A percentile compares a stretch with the other conserved stretches of the same genome.
These are phyloP conservation scores for Canis aureus DNA, from an alignment of 2,113 vertebrate genomes.

Conservation along the genomic window DNA sequence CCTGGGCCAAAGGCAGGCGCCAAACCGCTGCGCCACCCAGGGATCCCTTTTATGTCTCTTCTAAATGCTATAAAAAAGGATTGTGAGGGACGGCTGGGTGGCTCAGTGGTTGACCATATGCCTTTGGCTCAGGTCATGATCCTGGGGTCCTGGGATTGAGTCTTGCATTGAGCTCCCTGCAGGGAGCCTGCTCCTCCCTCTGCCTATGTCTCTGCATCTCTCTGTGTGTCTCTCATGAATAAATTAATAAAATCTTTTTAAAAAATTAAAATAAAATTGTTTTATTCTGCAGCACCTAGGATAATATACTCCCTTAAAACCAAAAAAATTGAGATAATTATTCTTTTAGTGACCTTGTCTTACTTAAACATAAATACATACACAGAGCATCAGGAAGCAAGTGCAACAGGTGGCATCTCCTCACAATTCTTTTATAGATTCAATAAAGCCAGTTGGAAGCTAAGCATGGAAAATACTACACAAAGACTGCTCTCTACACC, in stretches of 20 bases:
- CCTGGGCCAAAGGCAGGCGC: no score
- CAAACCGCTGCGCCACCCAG: no score
- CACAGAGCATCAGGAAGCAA: not conserved
- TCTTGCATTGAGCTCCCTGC: no score
- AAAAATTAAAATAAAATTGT: not conserved
- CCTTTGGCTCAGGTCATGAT: no score
- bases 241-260: no score
- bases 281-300: not conserved
- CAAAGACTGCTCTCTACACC: not conserved
- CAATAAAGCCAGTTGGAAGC: constrained; percentile 9
- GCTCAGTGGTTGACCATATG: no score
- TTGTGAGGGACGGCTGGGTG: no score
- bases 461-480: constrained; percentile 51
- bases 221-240: no score
- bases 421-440: not conserved
- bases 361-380: not conserved
- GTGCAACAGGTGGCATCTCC: not conserved
- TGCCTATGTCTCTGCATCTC: no score
- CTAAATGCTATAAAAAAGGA: not conserved
- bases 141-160: no score
- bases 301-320: not conserved
- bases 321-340: constrained; percentile 26
- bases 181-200: no score
- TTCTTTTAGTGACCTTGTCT: not conserved
- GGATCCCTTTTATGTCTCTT: not conserved